phyloP scores from a whole-genome alignment of 2,113 vertebrate genomes.

The Sus scrofa region DNA sequence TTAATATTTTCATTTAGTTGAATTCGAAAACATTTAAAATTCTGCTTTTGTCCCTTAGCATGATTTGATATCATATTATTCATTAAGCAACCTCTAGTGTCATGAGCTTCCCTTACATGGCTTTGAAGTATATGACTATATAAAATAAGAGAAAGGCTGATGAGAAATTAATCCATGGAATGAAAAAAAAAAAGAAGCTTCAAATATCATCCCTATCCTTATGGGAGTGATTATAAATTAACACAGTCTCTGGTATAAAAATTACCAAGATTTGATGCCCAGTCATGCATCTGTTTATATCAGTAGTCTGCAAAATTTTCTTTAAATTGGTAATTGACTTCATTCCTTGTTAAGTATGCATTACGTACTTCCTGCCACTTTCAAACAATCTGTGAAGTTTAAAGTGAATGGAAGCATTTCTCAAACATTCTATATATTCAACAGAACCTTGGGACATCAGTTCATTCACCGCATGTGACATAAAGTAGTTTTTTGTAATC shows the following conservation, averaged over 20 bases:
- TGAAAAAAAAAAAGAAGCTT: background rate
- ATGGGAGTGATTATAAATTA: conserved; percentile 33
- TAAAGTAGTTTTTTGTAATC: background rate
- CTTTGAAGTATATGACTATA: conserved; percentile 29
- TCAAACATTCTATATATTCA: conserved; percentile 5
- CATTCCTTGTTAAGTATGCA: conserved; percentile 39
- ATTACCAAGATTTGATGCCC: conserved; percentile 49
- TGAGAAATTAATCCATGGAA: background rate
- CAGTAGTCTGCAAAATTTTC: conserved; percentile 33
- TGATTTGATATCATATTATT: background rate
- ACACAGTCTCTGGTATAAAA: background rate
- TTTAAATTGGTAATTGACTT: conserved; percentile 62
- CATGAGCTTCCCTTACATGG: background rate
- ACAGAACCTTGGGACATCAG: too few species aligned
- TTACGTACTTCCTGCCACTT: conserved; percentile 16
- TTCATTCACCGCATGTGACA: background rate
- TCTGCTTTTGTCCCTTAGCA: background rate
- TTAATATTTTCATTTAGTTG: background rate
- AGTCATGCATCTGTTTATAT: conserved; percentile 19
- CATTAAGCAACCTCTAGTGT: conserved; percentile 13
- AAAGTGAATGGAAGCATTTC: background rate
- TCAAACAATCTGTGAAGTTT: background rate
- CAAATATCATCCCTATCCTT: background rate
- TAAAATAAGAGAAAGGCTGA: background rate
- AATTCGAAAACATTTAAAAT: conserved; percentile 22